A percentile compares a stretch with the other conserved stretches of the same genome.
Conservation (phyloP, 2,888 invertebrate genomes). For the Heliconius ethilla region DNA sequence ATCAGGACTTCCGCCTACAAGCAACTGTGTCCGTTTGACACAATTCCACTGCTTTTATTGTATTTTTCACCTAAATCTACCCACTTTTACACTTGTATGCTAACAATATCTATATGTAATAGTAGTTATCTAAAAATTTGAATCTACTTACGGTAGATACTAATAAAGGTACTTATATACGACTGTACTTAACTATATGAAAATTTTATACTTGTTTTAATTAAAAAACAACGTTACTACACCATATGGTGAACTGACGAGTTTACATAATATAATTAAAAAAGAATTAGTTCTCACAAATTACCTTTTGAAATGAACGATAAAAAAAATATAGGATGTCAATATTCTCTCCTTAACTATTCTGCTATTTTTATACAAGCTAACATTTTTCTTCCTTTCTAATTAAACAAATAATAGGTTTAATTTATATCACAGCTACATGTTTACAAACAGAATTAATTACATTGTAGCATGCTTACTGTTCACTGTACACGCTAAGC, state of each 20-base stretch:
- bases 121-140: no score
- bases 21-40: no score
- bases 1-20: no score
- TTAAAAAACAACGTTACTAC: background rate
- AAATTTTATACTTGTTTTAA: background rate
- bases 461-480: conserved; percentile 44
- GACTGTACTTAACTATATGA: background rate
- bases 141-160: no score
- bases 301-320: conserved; percentile 3
- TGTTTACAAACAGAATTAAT: conserved; percentile 54
- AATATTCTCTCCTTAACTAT: conserved; percentile 16
- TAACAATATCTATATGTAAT: no score
- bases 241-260: conserved; percentile 6
- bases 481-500: conserved; percentile 23
- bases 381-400: conserved; percentile 29
- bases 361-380: conserved; percentile 30
- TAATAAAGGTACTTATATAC: background rate
- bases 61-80: no score
- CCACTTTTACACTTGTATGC: no score
- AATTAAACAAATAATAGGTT: conserved; percentile 47
- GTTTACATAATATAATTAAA: background rate
- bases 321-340: conserved; percentile 16
- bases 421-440: conserved; percentile 50
- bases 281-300: background rate
- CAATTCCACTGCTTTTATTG: no score